Evolutionary conservation across 2,888 invertebrate genomes (phyloP).

Genomic region (Epistrophe grossulariae): DNA sequence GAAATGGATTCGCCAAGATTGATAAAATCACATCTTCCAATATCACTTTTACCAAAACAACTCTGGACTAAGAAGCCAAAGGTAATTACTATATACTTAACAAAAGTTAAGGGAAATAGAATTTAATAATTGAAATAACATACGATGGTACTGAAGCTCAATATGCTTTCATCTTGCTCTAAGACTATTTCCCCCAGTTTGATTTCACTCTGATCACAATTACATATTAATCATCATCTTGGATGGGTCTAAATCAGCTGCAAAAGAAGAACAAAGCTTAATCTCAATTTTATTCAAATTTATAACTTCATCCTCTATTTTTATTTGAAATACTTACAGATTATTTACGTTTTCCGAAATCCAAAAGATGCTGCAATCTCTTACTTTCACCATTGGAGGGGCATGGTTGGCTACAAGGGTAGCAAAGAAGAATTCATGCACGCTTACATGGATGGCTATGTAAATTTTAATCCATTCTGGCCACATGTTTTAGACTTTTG

Average conservation of each 20-base stretch:
- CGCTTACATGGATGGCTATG: constrained; percentile 80
- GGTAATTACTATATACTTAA: no score
- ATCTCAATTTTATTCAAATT: no score
- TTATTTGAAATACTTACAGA: constrained; percentile 80
- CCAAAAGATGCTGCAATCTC: constrained; percentile 94
- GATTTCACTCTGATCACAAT: no score
- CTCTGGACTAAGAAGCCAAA: constrained; percentile 81
- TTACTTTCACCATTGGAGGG: constrained; percentile 87
- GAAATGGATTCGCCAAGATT: constrained; percentile 79
- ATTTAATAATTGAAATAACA: no score
- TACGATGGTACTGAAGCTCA: no score
- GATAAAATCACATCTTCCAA: constrained; percentile 82
- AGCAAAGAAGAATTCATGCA: constrained; percentile 81
- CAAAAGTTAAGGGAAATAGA: no score
- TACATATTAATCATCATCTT: no score
- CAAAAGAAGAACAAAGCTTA: no score
- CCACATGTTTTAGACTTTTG: constrained; percentile 82
- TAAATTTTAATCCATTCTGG: constrained; percentile 81
- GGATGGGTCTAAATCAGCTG: no score
- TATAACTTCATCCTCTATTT: no score
- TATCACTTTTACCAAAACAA: constrained; percentile 80
- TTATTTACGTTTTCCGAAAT: constrained; percentile 93
- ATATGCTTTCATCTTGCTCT: no score
- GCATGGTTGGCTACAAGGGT: constrained; percentile 81
- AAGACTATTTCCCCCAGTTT: no score